A percentile compares a stretch with the other conserved stretches of the same genome.
phyloP scores from a whole-genome alignment of 2,113 vertebrate genomes.

The Cyphomyrus discorhynchus region DNA sequence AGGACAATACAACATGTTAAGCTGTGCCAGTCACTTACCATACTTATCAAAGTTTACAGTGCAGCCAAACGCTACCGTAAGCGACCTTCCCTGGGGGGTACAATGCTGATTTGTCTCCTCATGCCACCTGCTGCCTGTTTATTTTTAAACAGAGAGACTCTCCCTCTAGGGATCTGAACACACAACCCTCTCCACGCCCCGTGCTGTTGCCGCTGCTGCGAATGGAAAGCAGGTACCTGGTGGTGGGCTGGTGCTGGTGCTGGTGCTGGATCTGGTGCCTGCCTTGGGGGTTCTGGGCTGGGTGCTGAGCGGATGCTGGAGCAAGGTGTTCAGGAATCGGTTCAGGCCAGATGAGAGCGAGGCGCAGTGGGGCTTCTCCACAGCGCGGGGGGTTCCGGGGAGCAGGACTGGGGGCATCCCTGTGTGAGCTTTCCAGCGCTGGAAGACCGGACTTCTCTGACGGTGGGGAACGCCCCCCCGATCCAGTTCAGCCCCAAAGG shows the following conservation, averaged over 20 bases:
- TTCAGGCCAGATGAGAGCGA: conserved; percentile 25
- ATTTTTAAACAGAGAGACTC: not conserved
- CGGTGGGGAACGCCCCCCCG: not conserved
- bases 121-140: not conserved
- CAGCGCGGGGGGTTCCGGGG: not conserved
- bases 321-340: not conserved
- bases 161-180: not conserved
- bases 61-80: not conserved
- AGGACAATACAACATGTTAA: not conserved
- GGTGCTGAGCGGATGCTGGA: conserved; percentile 14
- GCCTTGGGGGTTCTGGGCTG: not conserved
- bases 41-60: not conserved
- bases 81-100: not conserved
- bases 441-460: not conserved
- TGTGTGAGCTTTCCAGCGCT: not conserved
- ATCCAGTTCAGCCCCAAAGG: not conserved
- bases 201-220: not conserved
- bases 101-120: not conserved
- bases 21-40: not conserved
- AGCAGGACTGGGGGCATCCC: not conserved
- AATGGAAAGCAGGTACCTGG: conserved; percentile 22
- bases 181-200: not conserved
- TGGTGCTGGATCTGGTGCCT: not conserved
- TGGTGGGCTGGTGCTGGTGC: not conserved
- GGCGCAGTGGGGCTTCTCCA: not conserved